Evolutionary conservation across 2,888 invertebrate genomes (phyloP), one percentile per base, ranked within the genome.

Genomic region (Dolichomitus sp.): DNA sequence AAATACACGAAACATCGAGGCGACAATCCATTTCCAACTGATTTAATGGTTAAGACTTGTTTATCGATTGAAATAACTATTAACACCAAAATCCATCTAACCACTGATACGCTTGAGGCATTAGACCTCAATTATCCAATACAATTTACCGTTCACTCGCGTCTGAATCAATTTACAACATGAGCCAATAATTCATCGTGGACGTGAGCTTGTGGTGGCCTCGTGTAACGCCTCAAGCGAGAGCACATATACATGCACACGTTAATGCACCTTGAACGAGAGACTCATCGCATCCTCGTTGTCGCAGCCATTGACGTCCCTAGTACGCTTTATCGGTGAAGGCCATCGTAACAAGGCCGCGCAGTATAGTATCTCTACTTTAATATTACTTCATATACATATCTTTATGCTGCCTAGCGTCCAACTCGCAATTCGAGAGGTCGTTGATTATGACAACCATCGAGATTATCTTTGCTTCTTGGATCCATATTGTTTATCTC

Each of bases 241-340:
- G 72, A 68, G 40, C 42, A 57, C 69, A 63, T 72, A 65, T 42
- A 48, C 69, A 48, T 52, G 30, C 42, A 57, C 73, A 73, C 81
- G 69, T 76, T 78, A 83, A 81, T 78, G 73, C 61, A 74, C 80
- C 76, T 81, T 81, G 83, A 83, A 69, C 83, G 73, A 77, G 72
- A 80, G 77, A 68, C 73, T 70, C 77, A 61, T 74, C 77, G 83
- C 66, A 78, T 75, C 65, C 77, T 74, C 80, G 70, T 75, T 83
- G 72, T 74, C 73, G 80, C 73, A 81, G 83, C 65, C 81, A 77
- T 83, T 78, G 83, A 74, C 83, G 74, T 84, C 61, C 61, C 78
- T 74, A 80, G 84, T 59, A 78, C 77, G 78, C 69, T 84, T 80
- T 80, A 84, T 84, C 84, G 83, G 80, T 78, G 84, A 84, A 83